Evolutionary conservation across 2,113 vertebrate genomes (phyloP).

Genomic region (Haplochromis burtoni): DNA sequence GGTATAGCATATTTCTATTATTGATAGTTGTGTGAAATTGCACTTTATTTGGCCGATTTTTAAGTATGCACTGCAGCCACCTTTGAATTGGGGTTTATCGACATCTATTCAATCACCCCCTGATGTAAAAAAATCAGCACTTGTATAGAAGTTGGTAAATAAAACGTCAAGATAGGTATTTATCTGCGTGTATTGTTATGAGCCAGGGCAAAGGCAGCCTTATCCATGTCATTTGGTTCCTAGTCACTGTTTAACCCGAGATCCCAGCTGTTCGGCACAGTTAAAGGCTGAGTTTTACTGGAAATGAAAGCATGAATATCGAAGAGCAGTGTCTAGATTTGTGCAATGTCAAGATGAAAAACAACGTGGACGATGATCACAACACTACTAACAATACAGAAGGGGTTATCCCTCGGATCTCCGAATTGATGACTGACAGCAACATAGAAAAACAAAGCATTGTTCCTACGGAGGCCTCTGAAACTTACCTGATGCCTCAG

Average conservation of each 20-base stretch:
- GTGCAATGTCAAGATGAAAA: conserved; percentile 70
- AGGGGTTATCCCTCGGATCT: conserved; percentile 58
- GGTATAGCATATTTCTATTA: neutral
- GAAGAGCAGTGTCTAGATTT: conserved; percentile 69
- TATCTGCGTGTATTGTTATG: neutral
- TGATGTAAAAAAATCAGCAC: neutral
- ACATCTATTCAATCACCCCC: neutral
- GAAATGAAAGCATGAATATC: conserved; percentile 77
- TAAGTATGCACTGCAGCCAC: neutral
- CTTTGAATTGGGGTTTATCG: neutral
- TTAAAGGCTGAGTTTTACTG: conserved; percentile 27
- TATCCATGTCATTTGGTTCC: neutral
- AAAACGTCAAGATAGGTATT: neutral
- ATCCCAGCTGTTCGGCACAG: conserved; percentile 29
- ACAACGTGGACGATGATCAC: conserved; percentile 41
- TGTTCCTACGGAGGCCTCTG: conserved; percentile 35
- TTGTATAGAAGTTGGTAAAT: neutral
- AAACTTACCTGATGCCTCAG: conserved; percentile 47
- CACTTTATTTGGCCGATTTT: conserved; percentile 6
- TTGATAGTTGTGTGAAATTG: conserved; percentile 11
- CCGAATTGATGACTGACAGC: conserved; percentile 57
- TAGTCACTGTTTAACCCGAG: conserved; percentile 27
- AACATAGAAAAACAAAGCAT: conserved; percentile 43
- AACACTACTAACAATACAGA: conserved; percentile 50
- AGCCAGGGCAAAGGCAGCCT: neutral